Conservation (phyloP, 2,797 vertebrate species). For the Centroberyx gerrardi region DNA sequence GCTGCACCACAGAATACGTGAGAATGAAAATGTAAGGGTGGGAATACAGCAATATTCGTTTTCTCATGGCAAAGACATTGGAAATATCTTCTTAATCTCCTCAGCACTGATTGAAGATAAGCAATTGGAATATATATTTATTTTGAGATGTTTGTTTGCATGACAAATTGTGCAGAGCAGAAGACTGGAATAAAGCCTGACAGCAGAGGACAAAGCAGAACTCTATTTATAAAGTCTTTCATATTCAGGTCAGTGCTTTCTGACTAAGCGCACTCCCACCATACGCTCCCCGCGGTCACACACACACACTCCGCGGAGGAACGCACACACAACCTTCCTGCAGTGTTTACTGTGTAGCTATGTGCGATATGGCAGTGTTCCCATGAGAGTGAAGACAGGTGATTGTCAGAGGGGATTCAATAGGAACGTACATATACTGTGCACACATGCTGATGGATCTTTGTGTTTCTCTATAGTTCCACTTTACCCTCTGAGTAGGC, state of each 20-base stretch:
- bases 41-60: background rate
- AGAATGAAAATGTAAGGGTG: slow-evolving; percentile 11
- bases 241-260: slow-evolving; percentile 84
- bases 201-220: slow-evolving; percentile 62
- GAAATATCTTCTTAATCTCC: background rate
- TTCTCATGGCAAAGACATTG: background rate
- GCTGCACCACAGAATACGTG: slow-evolving; percentile 24
- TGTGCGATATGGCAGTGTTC: background rate
- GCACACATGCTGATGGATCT: background rate
- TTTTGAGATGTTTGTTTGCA: slow-evolving; percentile 21
- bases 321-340: slow-evolving; percentile 48
- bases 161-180: slow-evolving; percentile 60
- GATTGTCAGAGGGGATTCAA: background rate
- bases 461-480: background rate
- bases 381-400: background rate
- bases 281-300: slow-evolving; percentile 63
- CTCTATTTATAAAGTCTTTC: slow-evolving; percentile 86
- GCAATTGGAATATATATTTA: background rate
- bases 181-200: slow-evolving; percentile 63
- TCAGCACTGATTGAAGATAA: background rate
- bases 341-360: slow-evolving; percentile 36
- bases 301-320: slow-evolving; percentile 42
- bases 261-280: slow-evolving; percentile 68
- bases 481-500: background rate
- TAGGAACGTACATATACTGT: background rate